Base-by-base conservation (phyloP, 2,888 invertebrate species). In the Caenorhabditis panamensis region DNA sequence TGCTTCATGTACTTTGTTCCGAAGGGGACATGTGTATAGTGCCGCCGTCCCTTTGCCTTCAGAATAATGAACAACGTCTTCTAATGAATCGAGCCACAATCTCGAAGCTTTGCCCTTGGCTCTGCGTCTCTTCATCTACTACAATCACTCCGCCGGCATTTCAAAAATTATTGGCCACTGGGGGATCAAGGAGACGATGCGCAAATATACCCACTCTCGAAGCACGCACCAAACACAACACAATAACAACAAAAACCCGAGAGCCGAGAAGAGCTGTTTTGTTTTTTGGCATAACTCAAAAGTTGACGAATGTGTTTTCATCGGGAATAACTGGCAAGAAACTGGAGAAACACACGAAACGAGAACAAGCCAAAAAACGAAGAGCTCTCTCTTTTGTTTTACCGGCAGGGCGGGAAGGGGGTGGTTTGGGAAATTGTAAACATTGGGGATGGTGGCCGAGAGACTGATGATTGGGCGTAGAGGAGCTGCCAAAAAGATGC, bases 141-240 rank as follows among this genome's bases (percentile, higher is more conserved):
- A 24, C 56, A n/a, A 24, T 58, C 62, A 63, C 24, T 72, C 20
- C 26, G 11, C 18, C 16, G 71, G 56, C 73, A 41, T 67, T 66
- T 75, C 66, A 67, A 66, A 75, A 75, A 75, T 75, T 75, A 75
- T 75, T 61, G 75, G 66, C 44, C 75, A 61, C 66, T 66, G 56
- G 75, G 75, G 73, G 51, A 64, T 53, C 53, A 56, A 22, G 61
- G 61, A 47, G 31, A 63, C 47, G 63, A 63, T 53, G 66, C 66
- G 58, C 61, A 72, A 72, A 62, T 63, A 69, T 31, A 26, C 20
- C 53, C 37, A 24, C 28, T 36, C 44, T 6, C 31, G 9, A 9
- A 4, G 9, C 31, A 31, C 31, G 4, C 31, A 31, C 54, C 54
- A 44, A 61, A 44, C 47, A 44, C 24, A 47, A 18, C 59, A 61